A percentile compares a stretch with the other conserved stretches of the same genome.
phyloP scores from a whole-genome alignment of 1,140 invertebrate genomes.

The Drosophila azteca region DNA sequence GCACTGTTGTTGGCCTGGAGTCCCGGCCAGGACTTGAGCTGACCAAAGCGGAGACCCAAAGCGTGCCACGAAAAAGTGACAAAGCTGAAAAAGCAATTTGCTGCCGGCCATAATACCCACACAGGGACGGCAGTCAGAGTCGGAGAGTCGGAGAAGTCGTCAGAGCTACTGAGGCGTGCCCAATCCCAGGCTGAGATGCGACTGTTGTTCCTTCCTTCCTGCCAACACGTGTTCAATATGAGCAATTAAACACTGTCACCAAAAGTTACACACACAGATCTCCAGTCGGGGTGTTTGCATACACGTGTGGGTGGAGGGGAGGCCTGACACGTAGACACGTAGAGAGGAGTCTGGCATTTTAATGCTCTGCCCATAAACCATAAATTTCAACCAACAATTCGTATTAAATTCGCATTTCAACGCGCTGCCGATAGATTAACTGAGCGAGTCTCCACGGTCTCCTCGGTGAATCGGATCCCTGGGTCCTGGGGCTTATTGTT shows the following conservation, averaged over 20 bases:
- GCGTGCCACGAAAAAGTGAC: constrained; percentile 73
- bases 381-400: constrained; percentile 72
- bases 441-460: constrained; percentile 13
- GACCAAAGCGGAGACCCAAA: constrained; percentile 42
- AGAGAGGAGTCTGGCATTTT: constrained; percentile 7
- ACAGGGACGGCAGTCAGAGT: constrained; percentile 2
- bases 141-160: too few species aligned
- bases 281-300: constrained; percentile 31
- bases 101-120: constrained; percentile 67
- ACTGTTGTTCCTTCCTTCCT: constrained; percentile 14
- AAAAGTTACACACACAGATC: constrained; percentile 59
- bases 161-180: constrained; percentile 33
- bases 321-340: too few species aligned
- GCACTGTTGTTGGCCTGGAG: constrained; percentile 9
- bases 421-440: constrained; percentile 60
- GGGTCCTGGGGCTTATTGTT: constrained; percentile 32
- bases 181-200: constrained; percentile 44
- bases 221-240: constrained; percentile 78
- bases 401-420: constrained; percentile 76
- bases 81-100: constrained; percentile 82
- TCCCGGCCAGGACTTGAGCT: constrained; percentile 27
- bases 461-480: constrained; percentile 6
- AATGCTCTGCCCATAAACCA: constrained; percentile 49
- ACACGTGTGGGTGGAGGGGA: neutral
- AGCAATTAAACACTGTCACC: constrained; percentile 81